phyloP scores from a whole-genome alignment of 2,113 vertebrate species.

The Lanius ludovicianus region DNA sequence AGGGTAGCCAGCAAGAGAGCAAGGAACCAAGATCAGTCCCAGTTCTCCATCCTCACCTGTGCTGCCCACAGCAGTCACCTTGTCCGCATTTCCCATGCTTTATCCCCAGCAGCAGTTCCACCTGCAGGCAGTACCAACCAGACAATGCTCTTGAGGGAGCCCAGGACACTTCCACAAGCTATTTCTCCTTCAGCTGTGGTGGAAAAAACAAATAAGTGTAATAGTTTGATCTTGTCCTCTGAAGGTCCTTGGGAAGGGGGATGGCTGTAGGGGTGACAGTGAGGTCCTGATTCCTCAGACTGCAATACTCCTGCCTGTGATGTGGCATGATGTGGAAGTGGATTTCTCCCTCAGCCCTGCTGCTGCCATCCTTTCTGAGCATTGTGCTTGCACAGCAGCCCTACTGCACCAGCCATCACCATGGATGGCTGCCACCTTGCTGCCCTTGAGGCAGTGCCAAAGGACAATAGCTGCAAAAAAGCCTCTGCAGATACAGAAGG shows the following conservation, averaged over 20 bases:
- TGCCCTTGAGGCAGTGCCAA: neutral
- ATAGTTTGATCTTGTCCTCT: neutral
- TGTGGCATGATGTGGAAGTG: neutral
- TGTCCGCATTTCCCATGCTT: neutral
- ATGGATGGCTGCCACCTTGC: rapidly evolving
- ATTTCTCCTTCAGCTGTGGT: neutral
- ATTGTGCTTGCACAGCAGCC: neutral
- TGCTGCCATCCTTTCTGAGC: neutral
- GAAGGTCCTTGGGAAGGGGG: neutral
- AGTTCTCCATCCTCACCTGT: neutral
- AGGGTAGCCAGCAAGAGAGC: neutral
- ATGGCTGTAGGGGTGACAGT: neutral
- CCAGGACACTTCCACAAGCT: neutral
- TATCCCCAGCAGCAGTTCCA: neutral
- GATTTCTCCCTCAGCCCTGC: neutral
- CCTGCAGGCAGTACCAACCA: neutral
- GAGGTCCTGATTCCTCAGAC: neutral
- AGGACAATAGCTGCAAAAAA: neutral
- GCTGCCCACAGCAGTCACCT: neutral
- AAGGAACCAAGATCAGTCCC: neutral
- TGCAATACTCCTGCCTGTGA: neutral
- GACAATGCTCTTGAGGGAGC: neutral
- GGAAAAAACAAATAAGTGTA: neutral
- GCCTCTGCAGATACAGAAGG: neutral
- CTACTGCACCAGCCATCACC: neutral